Conservation (phyloP, 1,140 invertebrate species). For the Neotoxoptera formosana region DNA sequence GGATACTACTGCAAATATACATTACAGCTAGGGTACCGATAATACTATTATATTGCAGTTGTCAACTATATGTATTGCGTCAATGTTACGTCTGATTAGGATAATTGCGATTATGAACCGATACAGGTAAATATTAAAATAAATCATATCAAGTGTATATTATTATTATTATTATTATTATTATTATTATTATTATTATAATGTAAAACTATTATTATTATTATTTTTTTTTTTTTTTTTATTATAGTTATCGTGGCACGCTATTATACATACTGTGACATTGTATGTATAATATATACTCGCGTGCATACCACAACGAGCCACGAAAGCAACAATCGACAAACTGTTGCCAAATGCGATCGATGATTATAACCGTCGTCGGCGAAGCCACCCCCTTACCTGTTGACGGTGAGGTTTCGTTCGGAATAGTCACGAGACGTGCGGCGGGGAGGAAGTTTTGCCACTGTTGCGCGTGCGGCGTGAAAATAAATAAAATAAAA, state of each 20-base stretch:
- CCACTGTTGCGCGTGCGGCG: slow-evolving; percentile 23
- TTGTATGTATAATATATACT: neutral
- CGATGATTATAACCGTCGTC: slow-evolving; percentile 14
- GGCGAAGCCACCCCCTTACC: slow-evolving; percentile 23
- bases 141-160: neutral
- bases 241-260: neutral
- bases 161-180: neutral
- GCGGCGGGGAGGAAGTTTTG: too few species aligned
- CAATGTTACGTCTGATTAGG: neutral
- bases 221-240: too few species aligned
- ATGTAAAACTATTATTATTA: neutral
- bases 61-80: neutral
- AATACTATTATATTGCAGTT: neutral
- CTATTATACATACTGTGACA: neutral
- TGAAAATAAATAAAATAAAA: slow-evolving; percentile 26
- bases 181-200: neutral
- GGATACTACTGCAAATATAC: neutral
- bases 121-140: neutral
- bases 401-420: slow-evolving; percentile 25
- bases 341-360: slow-evolving; percentile 52
- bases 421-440: neutral
- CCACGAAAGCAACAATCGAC: slow-evolving; percentile 53
- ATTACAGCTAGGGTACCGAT: neutral
- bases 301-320: neutral
- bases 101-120: neutral